Base-by-base conservation (phyloP, 2,888 invertebrate species). In the Gryllus longicercus region DNA sequence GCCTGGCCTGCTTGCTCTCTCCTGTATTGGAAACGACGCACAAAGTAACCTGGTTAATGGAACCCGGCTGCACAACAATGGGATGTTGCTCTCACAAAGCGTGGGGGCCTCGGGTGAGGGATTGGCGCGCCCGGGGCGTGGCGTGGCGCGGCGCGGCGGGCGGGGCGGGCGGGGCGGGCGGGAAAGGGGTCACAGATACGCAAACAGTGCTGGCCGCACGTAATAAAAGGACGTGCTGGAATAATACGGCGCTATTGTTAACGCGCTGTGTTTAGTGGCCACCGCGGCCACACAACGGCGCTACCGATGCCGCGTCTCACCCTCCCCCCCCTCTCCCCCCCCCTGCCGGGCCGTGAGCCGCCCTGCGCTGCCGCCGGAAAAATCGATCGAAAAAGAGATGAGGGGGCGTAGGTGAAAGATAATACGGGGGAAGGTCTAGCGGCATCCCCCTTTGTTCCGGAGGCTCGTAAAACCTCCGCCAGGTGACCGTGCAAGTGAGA, bases 141-240 rank as follows among this genome's bases (percentile, higher is more conserved):
- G 8, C n/a, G n/a, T n/a, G 8, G 16, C 12, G 63, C n/a, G n/a
- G n/a, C n/a, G n/a, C n/a, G n/a, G n/a, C n/a, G 3, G 63, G 63
- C 16, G 63, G 8, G 8, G 16, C 12, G 63, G n/a, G n/a, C 16
- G 16, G 76, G 16, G 38, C 16, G 21, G 76, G 76, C 25, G 25
- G 77, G 51, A 50, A 25, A 18, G 51, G 76, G 78, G 78, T 78
- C 80, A 80, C 74, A 78, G 78, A 80, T 80, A 79, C 78, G 80
- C 78, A 80, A 80, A 80, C 80, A 80, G 78, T 78, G 76, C 50
- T 38, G 76, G 38, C 76, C 76, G 23, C 78, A 49, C 25, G 23
- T 77, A 38, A 80, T 80, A 80, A 80, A 80, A 80, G 80, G 80
- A 75, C 75, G 74, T 49, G 75, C 75, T 78, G 25, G 23, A 76